These are phyloP conservation scores for Taenioides sp. DNA, from an alignment of 2,797 vertebrate genomes.

Conservation along the genomic window DNA sequence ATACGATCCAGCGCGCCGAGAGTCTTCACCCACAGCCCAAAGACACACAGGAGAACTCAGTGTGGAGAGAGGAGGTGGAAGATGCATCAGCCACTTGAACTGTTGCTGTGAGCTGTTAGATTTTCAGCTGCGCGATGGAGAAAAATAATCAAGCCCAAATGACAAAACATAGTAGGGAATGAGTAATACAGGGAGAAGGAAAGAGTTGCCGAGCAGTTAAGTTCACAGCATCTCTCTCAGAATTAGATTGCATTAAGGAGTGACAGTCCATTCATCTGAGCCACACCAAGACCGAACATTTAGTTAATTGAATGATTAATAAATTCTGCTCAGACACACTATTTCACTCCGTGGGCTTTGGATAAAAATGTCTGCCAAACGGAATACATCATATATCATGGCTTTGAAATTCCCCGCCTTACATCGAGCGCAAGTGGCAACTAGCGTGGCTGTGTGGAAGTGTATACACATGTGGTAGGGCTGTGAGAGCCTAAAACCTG, in stretches of 20 bases:
- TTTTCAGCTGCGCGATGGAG: slow-evolving; percentile 21
- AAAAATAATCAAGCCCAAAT: slow-evolving; percentile 40
- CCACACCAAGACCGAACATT: slow-evolving; percentile 93
- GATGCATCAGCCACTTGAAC: slow-evolving; percentile 24
- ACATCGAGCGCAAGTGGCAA: slow-evolving; percentile 25
- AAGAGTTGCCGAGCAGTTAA: slow-evolving; percentile 81
- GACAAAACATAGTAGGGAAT: slow-evolving; percentile 37
- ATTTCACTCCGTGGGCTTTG: slow-evolving; percentile 89
- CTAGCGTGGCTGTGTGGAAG: slow-evolving; percentile 20
- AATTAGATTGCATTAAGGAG: slow-evolving; percentile 96
- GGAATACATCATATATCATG: slow-evolving; percentile 63
- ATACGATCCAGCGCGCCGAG: slow-evolving; percentile 69
- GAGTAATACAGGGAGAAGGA: slow-evolving; percentile 53
- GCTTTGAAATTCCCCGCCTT: slow-evolving; percentile 46
- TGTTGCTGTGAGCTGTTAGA: slow-evolving; percentile 15
- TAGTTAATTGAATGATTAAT: slow-evolving; percentile 99
- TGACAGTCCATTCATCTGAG: slow-evolving; percentile 97
- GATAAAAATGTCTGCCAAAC: slow-evolving; percentile 75
- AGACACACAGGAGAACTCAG: slow-evolving; percentile 55
- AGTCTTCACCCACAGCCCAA: slow-evolving; percentile 67
- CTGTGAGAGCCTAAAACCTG: no score
- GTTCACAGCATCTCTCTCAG: slow-evolving; percentile 83
- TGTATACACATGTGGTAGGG: slow-evolving; percentile 10
- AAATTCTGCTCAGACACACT: slow-evolving; percentile 99
- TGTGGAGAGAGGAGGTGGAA: slow-evolving; percentile 21